A percentile compares a stretch with the other conserved stretches of the same genome.
Conservation (phyloP, 2,888 invertebrate species). For the Glyphotaelius pellucidus region DNA sequence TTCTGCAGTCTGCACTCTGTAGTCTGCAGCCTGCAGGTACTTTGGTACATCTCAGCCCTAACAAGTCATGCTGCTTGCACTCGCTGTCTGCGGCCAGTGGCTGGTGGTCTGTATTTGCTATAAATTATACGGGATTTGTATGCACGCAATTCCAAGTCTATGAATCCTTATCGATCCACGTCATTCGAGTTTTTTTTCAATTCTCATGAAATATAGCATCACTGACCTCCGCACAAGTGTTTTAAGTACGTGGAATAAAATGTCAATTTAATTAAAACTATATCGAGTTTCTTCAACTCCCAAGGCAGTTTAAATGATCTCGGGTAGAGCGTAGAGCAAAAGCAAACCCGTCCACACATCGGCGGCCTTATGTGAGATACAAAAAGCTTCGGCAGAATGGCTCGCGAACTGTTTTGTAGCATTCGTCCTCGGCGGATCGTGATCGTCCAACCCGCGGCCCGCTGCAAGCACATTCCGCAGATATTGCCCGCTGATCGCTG, state of each 20-base stretch:
- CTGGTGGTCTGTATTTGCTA: background rate
- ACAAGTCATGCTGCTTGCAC: constrained; percentile 21
- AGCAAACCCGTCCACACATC: constrained; percentile 44
- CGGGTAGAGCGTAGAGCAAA: no score
- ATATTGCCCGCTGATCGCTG: constrained; percentile 34
- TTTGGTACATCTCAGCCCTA: background rate
- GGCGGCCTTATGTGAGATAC: constrained; percentile 41
- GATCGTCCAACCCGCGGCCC: constrained; percentile 59
- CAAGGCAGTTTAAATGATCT: constrained; percentile 25
- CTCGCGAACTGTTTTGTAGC: constrained; percentile 26
- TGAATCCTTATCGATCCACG: background rate
- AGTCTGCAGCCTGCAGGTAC: background rate
- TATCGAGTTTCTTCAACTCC: background rate
- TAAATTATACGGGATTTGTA: background rate
- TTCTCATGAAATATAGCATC: background rate
- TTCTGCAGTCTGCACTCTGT: background rate
- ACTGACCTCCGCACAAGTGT: background rate
- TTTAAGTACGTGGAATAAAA: background rate
- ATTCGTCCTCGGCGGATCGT: constrained; percentile 61
- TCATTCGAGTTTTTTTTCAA: background rate
- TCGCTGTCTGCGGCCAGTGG: constrained; percentile 9
- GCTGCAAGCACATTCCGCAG: constrained; percentile 58
- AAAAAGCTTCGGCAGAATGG: constrained; percentile 41
- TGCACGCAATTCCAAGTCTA: background rate
- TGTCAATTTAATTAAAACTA: background rate